Percentiles rank a stretch among this genome's conserved stretches.
These are phyloP conservation scores for Eupithecia centaureata DNA, from an alignment of 2,888 invertebrate genomes.

Conservation along the genomic window DNA sequence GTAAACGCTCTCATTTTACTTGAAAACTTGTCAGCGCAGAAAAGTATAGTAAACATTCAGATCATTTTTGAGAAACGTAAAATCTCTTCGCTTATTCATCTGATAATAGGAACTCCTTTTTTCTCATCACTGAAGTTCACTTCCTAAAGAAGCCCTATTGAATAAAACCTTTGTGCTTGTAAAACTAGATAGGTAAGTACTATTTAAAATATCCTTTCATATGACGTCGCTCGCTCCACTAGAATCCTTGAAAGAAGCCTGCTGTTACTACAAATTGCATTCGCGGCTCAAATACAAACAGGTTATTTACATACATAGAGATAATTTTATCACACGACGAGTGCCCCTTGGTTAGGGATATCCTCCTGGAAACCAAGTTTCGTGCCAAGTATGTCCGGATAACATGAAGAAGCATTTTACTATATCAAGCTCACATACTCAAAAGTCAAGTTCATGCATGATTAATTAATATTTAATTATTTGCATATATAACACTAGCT, in stretches of 20 bases:
- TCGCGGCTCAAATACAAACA: conserved; percentile 24
- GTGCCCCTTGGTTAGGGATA: not conserved
- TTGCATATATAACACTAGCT: too few relatives aligned
- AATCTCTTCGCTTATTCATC: not conserved
- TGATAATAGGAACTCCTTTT: not conserved
- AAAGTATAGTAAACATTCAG: not conserved
- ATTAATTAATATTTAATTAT: too few relatives aligned
- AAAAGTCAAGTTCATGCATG: too few relatives aligned
- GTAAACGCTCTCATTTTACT: not conserved
- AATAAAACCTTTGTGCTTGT: not conserved
- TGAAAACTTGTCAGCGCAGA: not conserved
- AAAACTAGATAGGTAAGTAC: not conserved
- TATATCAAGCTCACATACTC: too few relatives aligned
- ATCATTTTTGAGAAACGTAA: not conserved
- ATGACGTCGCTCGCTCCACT: conserved; percentile 34
- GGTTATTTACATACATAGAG: conserved; percentile 20
- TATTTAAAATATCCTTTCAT: not conserved
- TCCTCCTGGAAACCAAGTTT: not conserved
- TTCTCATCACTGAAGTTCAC: not conserved
- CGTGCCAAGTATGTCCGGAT: not conserved
- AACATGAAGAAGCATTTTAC: too few relatives aligned
- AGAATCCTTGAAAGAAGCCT: conserved; percentile 36
- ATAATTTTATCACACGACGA: too few relatives aligned
- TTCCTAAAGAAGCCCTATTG: not conserved
- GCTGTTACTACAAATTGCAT: conserved; percentile 21